These are phyloP conservation scores for Eilema griseolum DNA, from an alignment of 2,888 invertebrate genomes.

Conservation along the genomic window DNA sequence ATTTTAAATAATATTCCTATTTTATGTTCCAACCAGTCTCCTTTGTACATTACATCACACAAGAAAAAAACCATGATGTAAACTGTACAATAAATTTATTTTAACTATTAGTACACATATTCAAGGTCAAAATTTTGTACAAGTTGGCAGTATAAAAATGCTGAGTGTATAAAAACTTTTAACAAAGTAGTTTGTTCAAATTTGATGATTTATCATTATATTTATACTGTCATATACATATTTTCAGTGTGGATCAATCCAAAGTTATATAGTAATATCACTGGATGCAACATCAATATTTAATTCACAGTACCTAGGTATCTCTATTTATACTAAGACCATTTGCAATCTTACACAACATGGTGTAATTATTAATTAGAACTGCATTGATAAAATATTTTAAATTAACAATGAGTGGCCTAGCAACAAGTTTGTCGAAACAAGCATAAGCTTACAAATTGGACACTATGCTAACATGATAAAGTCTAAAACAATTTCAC, in stretches of 20 bases:
- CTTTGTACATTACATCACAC: constrained; percentile 1
- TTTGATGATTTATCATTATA: not conserved
- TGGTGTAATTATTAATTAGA: constrained; percentile 17
- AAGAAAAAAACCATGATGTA: constrained; percentile 42
- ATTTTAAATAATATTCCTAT: not conserved
- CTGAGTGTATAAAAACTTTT: constrained; percentile 14
- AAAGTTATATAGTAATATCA: not conserved
- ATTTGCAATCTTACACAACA: constrained; percentile 33
- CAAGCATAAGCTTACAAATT: constrained; percentile 23
- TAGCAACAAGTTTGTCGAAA: constrained; percentile 19
- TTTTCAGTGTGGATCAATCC: not conserved
- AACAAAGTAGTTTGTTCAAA: not conserved
- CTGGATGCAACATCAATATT: not conserved
- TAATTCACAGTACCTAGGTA: not conserved
- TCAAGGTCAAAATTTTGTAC: constrained; percentile 41
- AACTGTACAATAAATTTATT: constrained; percentile 24
- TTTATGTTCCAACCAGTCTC: not conserved
- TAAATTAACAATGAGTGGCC: not conserved
- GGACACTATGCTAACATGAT: constrained; percentile 25
- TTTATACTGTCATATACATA: not conserved
- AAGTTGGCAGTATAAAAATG: constrained; percentile 24
- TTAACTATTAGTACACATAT: constrained; percentile 24
- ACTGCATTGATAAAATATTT: constrained; percentile 10
- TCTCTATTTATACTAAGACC: not conserved
- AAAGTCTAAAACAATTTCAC: constrained; percentile 26